Evolutionary conservation across 2,888 invertebrate species (phyloP), one percentile per base, ranked within the genome.

Genomic region (Eupeodes latifasciatus): DNA sequence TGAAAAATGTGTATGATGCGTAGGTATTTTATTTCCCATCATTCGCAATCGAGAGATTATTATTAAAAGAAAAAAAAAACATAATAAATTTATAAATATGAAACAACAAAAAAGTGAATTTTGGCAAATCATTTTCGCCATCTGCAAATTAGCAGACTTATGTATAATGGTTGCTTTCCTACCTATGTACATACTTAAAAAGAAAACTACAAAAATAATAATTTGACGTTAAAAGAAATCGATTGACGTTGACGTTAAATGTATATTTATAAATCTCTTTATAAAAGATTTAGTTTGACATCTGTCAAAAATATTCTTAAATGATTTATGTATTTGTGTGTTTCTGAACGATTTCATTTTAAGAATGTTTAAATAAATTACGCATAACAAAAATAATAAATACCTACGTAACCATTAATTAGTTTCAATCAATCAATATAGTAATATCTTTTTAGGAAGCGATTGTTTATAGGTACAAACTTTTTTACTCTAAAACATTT

Each of bases 1-100:
- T 77, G 49, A 71, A 61, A 57, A 59, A 62, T 69, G 59, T 61
- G 67, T 79, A 51, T 51, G 69, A 79, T 79, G 78, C 69, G 78
- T 78, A 78, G 74, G 69, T 67, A 36, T 66, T 74, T 51, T 40
- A 9, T 66, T 14, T 16, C 47, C 71, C 61, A 16, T 14, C 19
- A 64, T 14, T 57, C 55, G 11, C 19, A 64, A 40, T 57, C 61
- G 40, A 77, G 44, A 82, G 76, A 66, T 72, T 34, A 71, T 27
- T 27, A 59, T 40, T 16, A 10, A 11, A 71, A 71, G 51, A 61
- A 75, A 44, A 12, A 55, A 49, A 53, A 75, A 47, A 47, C 40
- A 11, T 10, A 36, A 47, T n/a, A 57, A 16, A 62, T 49, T 49
- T 9, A 44, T 12, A 36, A 55, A 19, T 44, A 40, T 14, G 10